Base-by-base conservation (phyloP, 37 sponge, comb jelly and placozoan species). In the Oscarella lobularis region DNA sequence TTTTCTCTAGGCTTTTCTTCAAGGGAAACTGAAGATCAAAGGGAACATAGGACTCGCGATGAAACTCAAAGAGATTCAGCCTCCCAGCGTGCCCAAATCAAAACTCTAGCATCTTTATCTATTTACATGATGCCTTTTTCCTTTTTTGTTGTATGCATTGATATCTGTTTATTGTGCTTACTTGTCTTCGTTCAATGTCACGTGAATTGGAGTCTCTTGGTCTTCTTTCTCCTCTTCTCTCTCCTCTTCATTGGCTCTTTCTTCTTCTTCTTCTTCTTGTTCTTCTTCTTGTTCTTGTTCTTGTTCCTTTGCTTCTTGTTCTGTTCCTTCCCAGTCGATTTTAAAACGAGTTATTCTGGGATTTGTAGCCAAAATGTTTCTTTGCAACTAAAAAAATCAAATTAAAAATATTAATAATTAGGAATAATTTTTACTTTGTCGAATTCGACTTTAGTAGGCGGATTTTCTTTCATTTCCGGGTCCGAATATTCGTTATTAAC, bases 311-410 rank as follows among this genome's bases (percentile, higher is more conserved):
- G n/a, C n/a, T n/a, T n/a, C n/a, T n/a, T n/a, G n/a, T n/a, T n/a
- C n/a, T n/a, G n/a, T 20, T 31, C 65, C 41, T n/a, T 94, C 95
- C 99, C 99, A 98, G 84, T 88, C 82, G 31, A 98, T 86, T 72
- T 94, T 94, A 83, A 98, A 98, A 72, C 89, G 87, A 39, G 99
- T 98, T 9, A 98, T 89, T 37, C 99, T 71, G 38, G 99, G 99
- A 78, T 81, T 88, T n/a, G 87, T 87, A 2, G 94, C 92, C 3
- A 98, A 86, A 37, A 98, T 94, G 76, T 98, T 98, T 79, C 95
- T 87, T 39, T 85, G 86, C 36, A 90, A 73, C 88, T 88, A 77
- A 5, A 31, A 69, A 55, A 32, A 34, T 41, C 41, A 72, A 39
- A 66, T 38, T 68, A 68, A 30, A 20, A 14, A 20, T 34, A 68